Conservation (phyloP, 1,140 invertebrate species). For the Papilio glaucus region DNA sequence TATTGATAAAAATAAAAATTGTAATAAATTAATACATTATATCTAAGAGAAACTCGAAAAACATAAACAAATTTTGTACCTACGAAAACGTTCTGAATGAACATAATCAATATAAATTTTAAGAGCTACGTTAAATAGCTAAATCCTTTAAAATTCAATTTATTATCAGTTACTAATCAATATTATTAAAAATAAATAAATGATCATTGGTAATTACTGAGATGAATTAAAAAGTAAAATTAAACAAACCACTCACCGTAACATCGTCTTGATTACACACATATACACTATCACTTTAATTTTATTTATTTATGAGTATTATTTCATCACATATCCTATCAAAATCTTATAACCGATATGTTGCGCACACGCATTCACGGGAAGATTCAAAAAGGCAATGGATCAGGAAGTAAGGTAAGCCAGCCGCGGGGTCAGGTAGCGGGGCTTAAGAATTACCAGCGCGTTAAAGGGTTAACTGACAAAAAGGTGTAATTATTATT, state of each 20-base stretch:
- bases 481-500: constrained; percentile 80
- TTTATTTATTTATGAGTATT: constrained; percentile 17
- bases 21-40: too few species aligned
- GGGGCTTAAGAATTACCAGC: constrained; percentile 70
- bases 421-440: constrained; percentile 73
- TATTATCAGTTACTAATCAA: too few species aligned
- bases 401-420: constrained; percentile 71
- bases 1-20: too few species aligned
- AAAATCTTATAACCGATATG: constrained; percentile 41
- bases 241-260: constrained; percentile 7
- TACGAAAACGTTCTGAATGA: too few species aligned
- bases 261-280: background rate
- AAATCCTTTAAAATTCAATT: too few species aligned
- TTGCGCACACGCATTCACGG: constrained; percentile 75
- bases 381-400: constrained; percentile 70
- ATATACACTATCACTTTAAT: constrained; percentile 19
- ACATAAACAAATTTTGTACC: too few species aligned
- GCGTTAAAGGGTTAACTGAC: constrained; percentile 77
- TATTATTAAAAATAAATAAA: too few species aligned
- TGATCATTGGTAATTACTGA: too few species aligned
- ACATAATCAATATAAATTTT: too few species aligned
- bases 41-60: too few species aligned
- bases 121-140: too few species aligned
- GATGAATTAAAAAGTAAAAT: background rate
- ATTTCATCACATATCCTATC: background rate